Conservation (phyloP, 1,140 invertebrate genomes). For the Epicauta chinensis region DNA sequence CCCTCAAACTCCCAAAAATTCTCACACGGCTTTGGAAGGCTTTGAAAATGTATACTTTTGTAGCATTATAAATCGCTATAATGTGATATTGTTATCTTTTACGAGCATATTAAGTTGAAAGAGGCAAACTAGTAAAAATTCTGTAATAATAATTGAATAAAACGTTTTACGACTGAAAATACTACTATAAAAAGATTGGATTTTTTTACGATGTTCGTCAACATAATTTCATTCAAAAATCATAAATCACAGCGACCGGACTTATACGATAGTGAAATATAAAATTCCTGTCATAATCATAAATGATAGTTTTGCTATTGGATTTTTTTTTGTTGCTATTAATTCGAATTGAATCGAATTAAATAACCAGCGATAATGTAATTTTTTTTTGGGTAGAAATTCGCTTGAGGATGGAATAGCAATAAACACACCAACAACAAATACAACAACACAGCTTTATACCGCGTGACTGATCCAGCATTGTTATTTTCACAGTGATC, state of each 20-base stretch:
- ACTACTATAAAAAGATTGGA: neutral
- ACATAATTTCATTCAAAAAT: slow-evolving; percentile 26
- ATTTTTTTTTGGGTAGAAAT: slow-evolving; percentile 2
- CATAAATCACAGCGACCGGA: slow-evolving; percentile 18
- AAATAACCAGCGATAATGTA: no score
- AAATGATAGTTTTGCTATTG: no score
- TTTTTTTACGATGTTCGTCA: slow-evolving; percentile 17
- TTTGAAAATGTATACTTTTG: no score
- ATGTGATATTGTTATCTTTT: no score
- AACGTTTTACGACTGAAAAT: slow-evolving; percentile 2
- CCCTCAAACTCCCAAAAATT: no score
- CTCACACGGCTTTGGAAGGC: no score
- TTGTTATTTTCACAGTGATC: slow-evolving; percentile 27
- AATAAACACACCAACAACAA: slow-evolving; percentile 24
- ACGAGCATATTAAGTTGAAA: no score
- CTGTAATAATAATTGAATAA: neutral
- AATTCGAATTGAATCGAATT: no score
- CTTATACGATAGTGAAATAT: slow-evolving; percentile 14
- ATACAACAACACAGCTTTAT: slow-evolving; percentile 24
- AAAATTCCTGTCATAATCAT: no score
- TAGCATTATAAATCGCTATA: no score
- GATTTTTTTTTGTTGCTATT: no score
- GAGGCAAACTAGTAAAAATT: no score
- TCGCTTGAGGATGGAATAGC: slow-evolving; percentile 17
- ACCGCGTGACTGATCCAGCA: slow-evolving; percentile 22